Evolutionary conservation across 2,113 vertebrate genomes (phyloP).

Genomic region (Hydrochoerus hydrochaeris): DNA sequence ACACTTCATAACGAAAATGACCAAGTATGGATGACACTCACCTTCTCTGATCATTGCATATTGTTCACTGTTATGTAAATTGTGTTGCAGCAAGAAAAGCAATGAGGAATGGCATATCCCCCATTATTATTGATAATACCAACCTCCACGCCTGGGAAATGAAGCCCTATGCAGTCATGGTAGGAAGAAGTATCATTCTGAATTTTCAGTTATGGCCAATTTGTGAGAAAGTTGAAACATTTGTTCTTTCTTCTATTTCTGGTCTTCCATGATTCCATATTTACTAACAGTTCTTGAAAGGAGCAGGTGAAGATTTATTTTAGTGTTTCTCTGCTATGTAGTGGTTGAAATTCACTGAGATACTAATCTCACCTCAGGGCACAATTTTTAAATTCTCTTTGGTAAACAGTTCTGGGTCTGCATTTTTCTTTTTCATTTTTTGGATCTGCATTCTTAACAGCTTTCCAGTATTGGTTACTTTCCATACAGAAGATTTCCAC

Average conservation of each 20-base stretch:
- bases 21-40: constrained; percentile 25
- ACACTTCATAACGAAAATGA: constrained; percentile 21
- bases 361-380: neutral
- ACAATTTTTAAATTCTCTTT: neutral
- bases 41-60: constrained; percentile 51
- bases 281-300: neutral
- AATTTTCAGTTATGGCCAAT: constrained; percentile 66
- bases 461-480: neutral
- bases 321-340: neutral
- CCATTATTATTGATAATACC: constrained; percentile 90
- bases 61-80: constrained; percentile 77
- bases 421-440: neutral
- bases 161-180: constrained; percentile 90
- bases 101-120: constrained; percentile 89
- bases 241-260: constrained; percentile 48
- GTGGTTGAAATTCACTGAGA: neutral
- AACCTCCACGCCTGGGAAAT: constrained; percentile 92
- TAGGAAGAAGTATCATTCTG: constrained; percentile 85
- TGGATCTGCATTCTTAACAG: neutral
- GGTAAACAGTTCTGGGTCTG: neutral
- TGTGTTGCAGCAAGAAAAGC: constrained; percentile 88
- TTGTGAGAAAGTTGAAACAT: constrained; percentile 63
- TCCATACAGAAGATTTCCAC: neutral
- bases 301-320: neutral
- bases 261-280: constrained; percentile 38